Conservation (phyloP, 64 coral and sea anemone genomes). For the Montipora capricornis region DNA sequence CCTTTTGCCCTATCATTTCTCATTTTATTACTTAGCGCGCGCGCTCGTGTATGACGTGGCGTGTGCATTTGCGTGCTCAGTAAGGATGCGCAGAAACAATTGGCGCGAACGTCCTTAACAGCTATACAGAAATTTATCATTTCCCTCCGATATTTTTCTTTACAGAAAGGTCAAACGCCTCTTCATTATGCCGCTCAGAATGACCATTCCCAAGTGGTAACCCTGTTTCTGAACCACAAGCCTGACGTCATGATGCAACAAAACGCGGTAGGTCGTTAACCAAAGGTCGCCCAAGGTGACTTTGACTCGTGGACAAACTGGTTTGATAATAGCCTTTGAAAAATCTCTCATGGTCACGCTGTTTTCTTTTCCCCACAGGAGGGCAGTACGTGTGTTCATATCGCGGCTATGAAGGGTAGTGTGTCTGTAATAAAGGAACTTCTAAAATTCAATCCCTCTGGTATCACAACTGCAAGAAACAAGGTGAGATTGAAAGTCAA, state of each 20-base stretch:
- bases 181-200: conserved; percentile 97
- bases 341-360: no score
- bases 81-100: no score
- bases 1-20: no score
- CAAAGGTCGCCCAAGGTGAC: background rate
- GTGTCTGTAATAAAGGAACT: conserved; percentile 93
- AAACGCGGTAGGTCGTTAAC: conserved; percentile 81
- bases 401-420: conserved; percentile 98
- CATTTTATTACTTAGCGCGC: no score
- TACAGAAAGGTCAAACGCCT: conserved; percentile 97
- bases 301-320: background rate
- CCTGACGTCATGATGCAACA: conserved; percentile 87
- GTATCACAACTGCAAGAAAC: conserved; percentile 80
- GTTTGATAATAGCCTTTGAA: no score
- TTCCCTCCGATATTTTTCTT: background rate
- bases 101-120: no score
- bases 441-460: conserved; percentile 80
- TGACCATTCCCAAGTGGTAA: conserved; percentile 93
- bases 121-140: background rate
- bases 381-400: conserved; percentile 95
- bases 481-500: conserved; percentile 58
- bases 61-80: no score
- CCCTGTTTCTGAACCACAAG: conserved; percentile 89
- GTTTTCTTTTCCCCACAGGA: conserved; percentile 44
- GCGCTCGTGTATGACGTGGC: no score